These are phyloP conservation scores for Drosophila nigrodunni DNA, from an alignment of 1,140 invertebrate genomes.

Conservation along the genomic window DNA sequence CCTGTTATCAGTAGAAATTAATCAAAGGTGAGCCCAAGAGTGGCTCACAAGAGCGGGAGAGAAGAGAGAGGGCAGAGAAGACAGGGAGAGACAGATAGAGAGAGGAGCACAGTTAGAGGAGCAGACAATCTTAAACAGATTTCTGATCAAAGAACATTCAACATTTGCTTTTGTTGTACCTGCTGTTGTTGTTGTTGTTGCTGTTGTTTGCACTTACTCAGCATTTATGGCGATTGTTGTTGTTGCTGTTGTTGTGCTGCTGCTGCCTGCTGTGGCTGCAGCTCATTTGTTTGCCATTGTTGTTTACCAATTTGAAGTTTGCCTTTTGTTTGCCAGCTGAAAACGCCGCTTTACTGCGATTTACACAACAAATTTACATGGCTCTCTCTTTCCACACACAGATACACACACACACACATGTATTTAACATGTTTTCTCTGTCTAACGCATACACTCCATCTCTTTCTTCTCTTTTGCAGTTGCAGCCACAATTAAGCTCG, in stretches of 20 bases:
- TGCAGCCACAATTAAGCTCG: constrained; percentile 27
- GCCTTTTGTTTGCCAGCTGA: constrained; percentile 76
- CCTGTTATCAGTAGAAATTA: constrained; percentile 83
- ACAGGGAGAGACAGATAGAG: neutral
- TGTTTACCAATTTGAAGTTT: constrained; percentile 74
- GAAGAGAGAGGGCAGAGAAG: neutral
- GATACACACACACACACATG: neutral
- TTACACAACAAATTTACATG: constrained; percentile 78
- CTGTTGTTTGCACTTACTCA: constrained; percentile 76
- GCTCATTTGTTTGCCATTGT: constrained; percentile 80
- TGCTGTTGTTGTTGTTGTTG: constrained; percentile 35
- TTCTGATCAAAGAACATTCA: constrained; percentile 7
- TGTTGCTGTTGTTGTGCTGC: constrained; percentile 20
- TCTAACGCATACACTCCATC: constrained; percentile 1
- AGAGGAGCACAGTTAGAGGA: neutral
- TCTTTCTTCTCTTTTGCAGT: constrained; percentile 22
- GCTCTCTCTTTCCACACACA: constrained; percentile 5
- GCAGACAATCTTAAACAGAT: constrained; percentile 6
- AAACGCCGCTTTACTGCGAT: constrained; percentile 66
- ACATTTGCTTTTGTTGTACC: neutral
- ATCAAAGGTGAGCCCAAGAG: constrained; percentile 52
- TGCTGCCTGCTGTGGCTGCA: constrained; percentile 30
- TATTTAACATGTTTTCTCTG: neutral
- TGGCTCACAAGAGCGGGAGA: neutral
- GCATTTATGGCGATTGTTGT: constrained; percentile 68